Percentiles rank a stretch among this genome's conserved stretches.
These are phyloP conservation scores for Ctenopoma kingsleyae DNA, from an alignment of 2,797 vertebrate genomes.

Conservation along the genomic window DNA sequence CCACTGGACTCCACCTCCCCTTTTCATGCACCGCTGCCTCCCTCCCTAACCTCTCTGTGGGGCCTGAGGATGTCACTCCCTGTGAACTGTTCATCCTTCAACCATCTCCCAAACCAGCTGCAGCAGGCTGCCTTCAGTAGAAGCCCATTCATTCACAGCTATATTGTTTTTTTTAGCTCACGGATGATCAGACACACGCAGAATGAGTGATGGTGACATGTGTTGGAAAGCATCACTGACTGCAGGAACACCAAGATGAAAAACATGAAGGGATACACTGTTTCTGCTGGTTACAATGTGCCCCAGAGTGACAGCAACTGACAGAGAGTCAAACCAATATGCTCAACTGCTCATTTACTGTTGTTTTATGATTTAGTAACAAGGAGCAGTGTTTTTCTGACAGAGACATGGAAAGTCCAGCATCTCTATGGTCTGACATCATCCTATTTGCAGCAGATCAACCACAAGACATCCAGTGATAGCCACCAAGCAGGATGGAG, in stretches of 20 bases:
- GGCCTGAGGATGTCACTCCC: constrained; percentile 73
- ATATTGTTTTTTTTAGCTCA: constrained; percentile 67
- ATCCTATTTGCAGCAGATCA: constrained; percentile 28
- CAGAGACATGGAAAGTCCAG: constrained; percentile 14
- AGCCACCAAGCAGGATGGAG: constrained; percentile 20
- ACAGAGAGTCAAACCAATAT: constrained; percentile 29
- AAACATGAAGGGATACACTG: constrained; percentile 56
- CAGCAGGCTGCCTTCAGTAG: constrained; percentile 46
- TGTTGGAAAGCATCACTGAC: constrained; percentile 64
- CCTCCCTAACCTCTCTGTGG: constrained; percentile 37
- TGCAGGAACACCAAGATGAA: constrained; percentile 54
- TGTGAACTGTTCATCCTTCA: constrained; percentile 78
- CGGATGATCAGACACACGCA: constrained; percentile 66
- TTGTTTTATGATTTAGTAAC: constrained; percentile 32
- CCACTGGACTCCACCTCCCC: constrained; percentile 61
- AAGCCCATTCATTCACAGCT: constrained; percentile 60
- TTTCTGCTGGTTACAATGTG: constrained; percentile 26
- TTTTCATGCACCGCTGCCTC: constrained; percentile 57
- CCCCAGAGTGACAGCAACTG: constrained; percentile 26
- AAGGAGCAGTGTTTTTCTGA: constrained; percentile 56
- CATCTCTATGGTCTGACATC: constrained; percentile 58
- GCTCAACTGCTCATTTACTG: constrained; percentile 43
- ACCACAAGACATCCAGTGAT: constrained; percentile 24
- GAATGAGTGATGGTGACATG: constrained; percentile 66
- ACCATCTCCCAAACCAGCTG: constrained; percentile 69